Evolutionary conservation across 1,140 invertebrate species (phyloP).

Genomic region (Anastrepha ludens): DNA sequence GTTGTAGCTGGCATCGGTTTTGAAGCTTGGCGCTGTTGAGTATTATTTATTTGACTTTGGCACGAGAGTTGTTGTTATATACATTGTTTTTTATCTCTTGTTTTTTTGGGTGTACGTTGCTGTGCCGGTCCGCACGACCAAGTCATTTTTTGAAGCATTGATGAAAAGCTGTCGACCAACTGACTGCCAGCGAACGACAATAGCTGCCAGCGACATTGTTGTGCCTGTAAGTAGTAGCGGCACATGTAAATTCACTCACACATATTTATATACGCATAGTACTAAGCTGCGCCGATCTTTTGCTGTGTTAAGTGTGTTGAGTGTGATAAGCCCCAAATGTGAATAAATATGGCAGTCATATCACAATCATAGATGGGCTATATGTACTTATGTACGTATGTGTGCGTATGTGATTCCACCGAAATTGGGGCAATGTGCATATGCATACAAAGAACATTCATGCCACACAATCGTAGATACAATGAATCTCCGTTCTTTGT

Average conservation of each 20-base stretch:
- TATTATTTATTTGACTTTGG: slow-evolving; percentile 15
- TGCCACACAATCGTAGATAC: neutral
- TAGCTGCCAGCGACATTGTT: slow-evolving; percentile 22
- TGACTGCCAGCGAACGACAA: slow-evolving; percentile 14
- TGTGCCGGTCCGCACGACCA: neutral
- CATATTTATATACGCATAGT: neutral
- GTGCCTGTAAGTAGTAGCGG: too few relatives aligned
- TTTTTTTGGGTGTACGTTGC: neutral
- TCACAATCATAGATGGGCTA: neutral
- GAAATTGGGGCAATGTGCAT: slow-evolving; percentile 2
- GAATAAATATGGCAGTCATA: slow-evolving; percentile 29
- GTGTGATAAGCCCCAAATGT: slow-evolving; percentile 40
- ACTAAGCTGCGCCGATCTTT: neutral
- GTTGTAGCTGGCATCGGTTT: neutral
- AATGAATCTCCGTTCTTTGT: neutral
- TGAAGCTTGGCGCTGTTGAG: neutral
- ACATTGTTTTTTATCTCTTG: neutral
- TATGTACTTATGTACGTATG: too few relatives aligned
- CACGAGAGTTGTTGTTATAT: slow-evolving; percentile 13
- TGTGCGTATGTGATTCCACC: neutral
- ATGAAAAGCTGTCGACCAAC: slow-evolving; percentile 14
- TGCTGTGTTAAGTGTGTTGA: neutral
- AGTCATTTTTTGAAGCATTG: neutral
- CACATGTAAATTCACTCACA: neutral
- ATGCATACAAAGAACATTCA: neutral